Base-by-base conservation (phyloP, 2,888 invertebrate species). In the Saturnia pavonia region DNA sequence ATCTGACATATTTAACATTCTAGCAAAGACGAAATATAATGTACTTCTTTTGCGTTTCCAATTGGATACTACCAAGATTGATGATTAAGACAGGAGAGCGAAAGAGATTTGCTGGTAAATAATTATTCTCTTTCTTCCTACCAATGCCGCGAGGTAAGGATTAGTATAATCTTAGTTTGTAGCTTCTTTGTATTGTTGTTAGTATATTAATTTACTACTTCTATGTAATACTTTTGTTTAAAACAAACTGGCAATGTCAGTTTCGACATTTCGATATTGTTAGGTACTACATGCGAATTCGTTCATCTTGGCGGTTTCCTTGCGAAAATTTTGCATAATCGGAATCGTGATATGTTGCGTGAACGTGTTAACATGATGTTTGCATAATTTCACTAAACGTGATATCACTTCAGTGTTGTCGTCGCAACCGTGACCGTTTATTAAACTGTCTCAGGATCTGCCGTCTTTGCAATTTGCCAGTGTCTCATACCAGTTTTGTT, bases 371-470 rank as follows among this genome's bases (percentile, higher is more conserved):
- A 77, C 76, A 76, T 76, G 73, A 78, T 76, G 75, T 79, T 81
- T 79, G 77, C 79, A 77, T 78, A 80, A 85, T 79, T 75, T 73
- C 73, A 70, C 72, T 74, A 74, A 76, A 82, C 80, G 81, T 84
- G 85, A 80, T 74, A 81, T 76, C 74, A 80, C 82, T 82, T 78
- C 77, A 75, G 69, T 70, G 72, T 74, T 66, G 70, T 73, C 73
- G 72, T 66, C 60, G 48, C 54, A 45, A 68, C 75, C 74, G 78
- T 75, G 80, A 71, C 76, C 76, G 74, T 73, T 72, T 72, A 73
- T 71, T 78, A 78, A 79, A 74, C 76, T 69, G 68, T 73, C 67
- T 74, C 72, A 73, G 22, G 40, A 40, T 34, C 40, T 40, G 42
- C 40, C 54, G 54, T 25, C 48, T 66, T 66, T 66, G 54, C 42